Conservation (phyloP, 1,140 invertebrate species). For the Idris sp. region DNA sequence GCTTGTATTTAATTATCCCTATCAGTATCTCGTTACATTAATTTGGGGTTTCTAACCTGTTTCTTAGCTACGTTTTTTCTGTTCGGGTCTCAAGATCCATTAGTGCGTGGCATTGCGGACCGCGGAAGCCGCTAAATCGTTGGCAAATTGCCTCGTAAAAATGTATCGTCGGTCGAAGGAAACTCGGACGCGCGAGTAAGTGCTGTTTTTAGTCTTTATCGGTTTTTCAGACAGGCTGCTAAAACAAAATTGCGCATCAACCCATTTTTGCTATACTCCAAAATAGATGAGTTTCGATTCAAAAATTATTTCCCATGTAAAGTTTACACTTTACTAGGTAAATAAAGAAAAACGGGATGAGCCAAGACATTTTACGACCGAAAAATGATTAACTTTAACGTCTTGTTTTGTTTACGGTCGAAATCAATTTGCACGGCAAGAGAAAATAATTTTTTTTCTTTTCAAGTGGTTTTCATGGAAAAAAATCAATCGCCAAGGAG, state of each 20-base stretch:
- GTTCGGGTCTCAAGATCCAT: slow-evolving; percentile 50
- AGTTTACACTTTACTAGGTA: slow-evolving; percentile 47
- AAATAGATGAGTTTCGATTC: slow-evolving; percentile 53
- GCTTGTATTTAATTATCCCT: slow-evolving; percentile 48
- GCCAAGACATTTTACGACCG: slow-evolving; percentile 26
- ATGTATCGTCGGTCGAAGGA: slow-evolving; percentile 63
- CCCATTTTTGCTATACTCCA: too few relatives aligned
- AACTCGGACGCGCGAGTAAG: slow-evolving; percentile 58
- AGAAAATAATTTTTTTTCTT: slow-evolving; percentile 1
- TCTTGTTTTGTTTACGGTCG: slow-evolving; percentile 24
- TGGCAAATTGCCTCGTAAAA: slow-evolving; percentile 68
- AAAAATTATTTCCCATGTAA: slow-evolving; percentile 39
- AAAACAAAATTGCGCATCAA: slow-evolving; percentile 52
- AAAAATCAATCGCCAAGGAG: slow-evolving; percentile 12
- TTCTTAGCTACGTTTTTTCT: slow-evolving; percentile 26
- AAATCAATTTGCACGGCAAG: slow-evolving; percentile 31
- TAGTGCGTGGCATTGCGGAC: slow-evolving; percentile 63
- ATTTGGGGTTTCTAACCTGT: slow-evolving; percentile 45
- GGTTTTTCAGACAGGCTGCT: slow-evolving; percentile 40
- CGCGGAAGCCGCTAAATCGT: slow-evolving; percentile 63
- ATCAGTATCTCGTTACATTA: slow-evolving; percentile 48
- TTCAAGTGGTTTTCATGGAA: too few relatives aligned
- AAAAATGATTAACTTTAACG: slow-evolving; percentile 31
- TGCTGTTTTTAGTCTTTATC: slow-evolving; percentile 63
- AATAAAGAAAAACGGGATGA: slow-evolving; percentile 9